phyloP scores from a whole-genome alignment of 2,113 vertebrate species.

The Sinocyclocheilus anshuiensis region DNA sequence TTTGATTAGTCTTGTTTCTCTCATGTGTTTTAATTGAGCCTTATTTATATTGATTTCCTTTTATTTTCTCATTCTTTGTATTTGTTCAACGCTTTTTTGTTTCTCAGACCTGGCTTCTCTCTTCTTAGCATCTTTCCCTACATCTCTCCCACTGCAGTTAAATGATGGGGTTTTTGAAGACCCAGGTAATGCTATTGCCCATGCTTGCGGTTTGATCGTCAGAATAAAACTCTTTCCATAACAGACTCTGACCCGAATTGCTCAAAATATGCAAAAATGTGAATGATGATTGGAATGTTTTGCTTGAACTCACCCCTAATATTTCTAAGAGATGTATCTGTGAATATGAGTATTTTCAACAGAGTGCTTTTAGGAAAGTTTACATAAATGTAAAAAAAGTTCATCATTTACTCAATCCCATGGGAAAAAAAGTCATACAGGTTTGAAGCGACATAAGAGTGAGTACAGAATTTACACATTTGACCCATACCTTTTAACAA shows the following conservation, averaged over 20 bases:
- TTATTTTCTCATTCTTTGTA: conserved; percentile 12
- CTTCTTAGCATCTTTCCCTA: conserved; percentile 66
- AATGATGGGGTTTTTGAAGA: conserved; percentile 69
- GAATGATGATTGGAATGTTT: conserved; percentile 16
- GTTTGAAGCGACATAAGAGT: not conserved
- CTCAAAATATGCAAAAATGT: not conserved
- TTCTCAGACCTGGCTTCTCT: conserved; percentile 72
- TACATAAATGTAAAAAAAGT: not conserved
- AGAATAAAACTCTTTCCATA: not conserved
- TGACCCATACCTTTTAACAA: not conserved
- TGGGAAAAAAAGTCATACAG: not conserved
- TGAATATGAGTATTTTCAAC: not conserved
- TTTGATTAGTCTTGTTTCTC: not conserved
- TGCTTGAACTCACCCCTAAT: not conserved
- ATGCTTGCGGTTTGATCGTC: not conserved
- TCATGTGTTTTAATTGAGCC: not conserved
- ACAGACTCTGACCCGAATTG: not conserved
- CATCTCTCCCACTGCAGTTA: conserved; percentile 65
- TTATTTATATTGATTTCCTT: conserved; percentile 1
- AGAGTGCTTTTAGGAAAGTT: not conserved
- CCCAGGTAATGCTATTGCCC: conserved; percentile 68
- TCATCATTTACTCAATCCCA: not conserved
- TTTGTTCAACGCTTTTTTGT: conserved; percentile 17
- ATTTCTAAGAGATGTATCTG: not conserved
- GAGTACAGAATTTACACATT: not conserved